Evolutionary conservation across 2,797 vertebrate genomes (phyloP).

Genomic region (Anas capensis): DNA sequence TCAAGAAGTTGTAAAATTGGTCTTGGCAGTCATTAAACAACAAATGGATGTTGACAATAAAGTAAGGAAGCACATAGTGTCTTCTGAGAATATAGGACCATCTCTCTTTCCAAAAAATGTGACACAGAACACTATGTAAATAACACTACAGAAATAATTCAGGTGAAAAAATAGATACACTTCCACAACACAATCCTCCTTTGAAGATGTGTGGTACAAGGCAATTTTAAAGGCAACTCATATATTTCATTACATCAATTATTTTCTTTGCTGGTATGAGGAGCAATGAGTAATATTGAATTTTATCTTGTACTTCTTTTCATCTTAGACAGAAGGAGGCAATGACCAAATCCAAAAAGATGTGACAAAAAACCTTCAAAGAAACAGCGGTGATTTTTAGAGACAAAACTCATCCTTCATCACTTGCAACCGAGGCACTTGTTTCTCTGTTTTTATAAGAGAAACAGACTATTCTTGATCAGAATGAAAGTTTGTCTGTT

Average conservation of each 20-base stretch:
- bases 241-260: neutral
- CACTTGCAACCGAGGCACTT: neutral
- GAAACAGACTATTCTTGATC: neutral
- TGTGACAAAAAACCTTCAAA: neutral
- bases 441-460: neutral
- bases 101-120: neutral
- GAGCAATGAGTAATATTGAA: neutral
- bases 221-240: neutral
- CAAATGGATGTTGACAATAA: neutral
- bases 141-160: neutral
- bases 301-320: neutral
- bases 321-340: neutral
- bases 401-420: neutral
- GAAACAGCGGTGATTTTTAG: neutral
- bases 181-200: neutral
- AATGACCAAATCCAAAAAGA: neutral
- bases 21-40: neutral
- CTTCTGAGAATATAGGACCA: neutral
- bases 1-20: neutral
- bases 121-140: neutral
- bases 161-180: neutral
- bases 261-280: neutral
- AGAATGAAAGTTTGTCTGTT: neutral
- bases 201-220: neutral
- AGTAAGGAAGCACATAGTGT: neutral